Conservation (phyloP, 1,140 invertebrate genomes). For the Drosophila sp. region DNA sequence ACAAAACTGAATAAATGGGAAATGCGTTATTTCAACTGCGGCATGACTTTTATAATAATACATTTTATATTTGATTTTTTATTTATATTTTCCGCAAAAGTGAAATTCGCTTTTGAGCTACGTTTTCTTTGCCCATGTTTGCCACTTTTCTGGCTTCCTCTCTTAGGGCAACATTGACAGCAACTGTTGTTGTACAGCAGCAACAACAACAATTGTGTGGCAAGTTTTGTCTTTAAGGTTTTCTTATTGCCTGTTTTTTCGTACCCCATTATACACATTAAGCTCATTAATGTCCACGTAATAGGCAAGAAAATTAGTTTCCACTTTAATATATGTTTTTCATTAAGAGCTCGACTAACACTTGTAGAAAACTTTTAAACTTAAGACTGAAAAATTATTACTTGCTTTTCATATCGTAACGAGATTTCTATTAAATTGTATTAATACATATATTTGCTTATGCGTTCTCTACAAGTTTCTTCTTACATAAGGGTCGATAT, state of each 20-base stretch:
- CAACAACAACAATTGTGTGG: slow-evolving; percentile 23
- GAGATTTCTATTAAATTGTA: not conserved
- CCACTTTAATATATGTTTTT: slow-evolving; percentile 10
- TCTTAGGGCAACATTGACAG: not conserved
- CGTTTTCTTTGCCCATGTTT: slow-evolving; percentile 61
- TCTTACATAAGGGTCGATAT: not conserved
- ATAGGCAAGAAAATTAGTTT: slow-evolving; percentile 34
- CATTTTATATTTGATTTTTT: not conserved
- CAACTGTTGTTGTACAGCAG: no score
- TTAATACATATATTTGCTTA: no score
- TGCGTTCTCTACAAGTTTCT: not conserved
- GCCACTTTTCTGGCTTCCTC: slow-evolving; percentile 54
- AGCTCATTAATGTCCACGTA: slow-evolving; percentile 32
- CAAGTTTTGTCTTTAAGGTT: slow-evolving; percentile 31
- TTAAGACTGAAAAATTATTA: not conserved
- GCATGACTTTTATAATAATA: slow-evolving; percentile 18
- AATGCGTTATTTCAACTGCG: slow-evolving; percentile 30
- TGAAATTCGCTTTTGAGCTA: slow-evolving; percentile 60
- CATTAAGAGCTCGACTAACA: not conserved
- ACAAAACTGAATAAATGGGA: slow-evolving; percentile 27
- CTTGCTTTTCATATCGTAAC: not conserved
- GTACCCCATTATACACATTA: slow-evolving; percentile 36
- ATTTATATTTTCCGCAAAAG: slow-evolving; percentile 68
- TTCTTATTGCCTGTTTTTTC: slow-evolving; percentile 17
- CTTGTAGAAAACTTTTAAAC: not conserved